Evolutionary conservation across 2,888 invertebrate species (phyloP).

Genomic region (Heliconius aoede): DNA sequence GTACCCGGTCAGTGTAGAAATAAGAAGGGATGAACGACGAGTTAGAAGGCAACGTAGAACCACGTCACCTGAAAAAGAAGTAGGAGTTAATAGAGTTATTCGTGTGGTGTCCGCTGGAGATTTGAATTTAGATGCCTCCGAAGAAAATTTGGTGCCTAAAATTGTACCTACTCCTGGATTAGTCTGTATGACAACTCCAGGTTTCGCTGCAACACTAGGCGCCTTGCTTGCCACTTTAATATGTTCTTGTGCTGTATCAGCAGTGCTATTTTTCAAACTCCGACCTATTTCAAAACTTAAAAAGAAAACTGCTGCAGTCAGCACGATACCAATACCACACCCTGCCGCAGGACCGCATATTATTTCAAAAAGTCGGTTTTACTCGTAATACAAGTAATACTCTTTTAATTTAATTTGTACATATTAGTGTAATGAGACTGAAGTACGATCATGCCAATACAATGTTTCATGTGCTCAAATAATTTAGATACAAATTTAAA

Average conservation of each 20-base stretch:
- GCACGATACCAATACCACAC: conserved; percentile 77
- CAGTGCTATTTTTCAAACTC: conserved; percentile 92
- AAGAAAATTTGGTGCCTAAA: conserved; percentile 84
- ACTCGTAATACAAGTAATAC: conserved; percentile 83
- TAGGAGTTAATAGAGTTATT: conserved; percentile 94
- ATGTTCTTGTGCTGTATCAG: conserved; percentile 93
- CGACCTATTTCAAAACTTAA: conserved; percentile 86
- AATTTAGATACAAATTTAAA: conserved; percentile 41
- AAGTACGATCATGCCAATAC: conserved; percentile 77
- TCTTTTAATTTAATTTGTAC: conserved; percentile 77
- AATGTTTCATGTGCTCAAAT: conserved; percentile 71
- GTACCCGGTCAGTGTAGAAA: conserved; percentile 85
- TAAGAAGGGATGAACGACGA: conserved; percentile 89
- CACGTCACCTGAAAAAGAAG: conserved; percentile 88
- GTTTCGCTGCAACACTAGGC: conserved; percentile 93
- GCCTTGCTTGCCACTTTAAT: conserved; percentile 92
- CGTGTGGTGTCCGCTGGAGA: conserved; percentile 96
- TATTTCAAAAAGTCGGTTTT: conserved; percentile 86
- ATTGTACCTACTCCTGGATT: conserved; percentile 88
- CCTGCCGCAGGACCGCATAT: conserved; percentile 74
- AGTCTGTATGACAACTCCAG: conserved; percentile 97
- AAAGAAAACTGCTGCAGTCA: conserved; percentile 80
- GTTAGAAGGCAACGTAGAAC: conserved; percentile 86
- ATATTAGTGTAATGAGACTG: conserved; percentile 83
- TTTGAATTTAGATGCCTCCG: conserved; percentile 90